Conservation (phyloP, 2,888 invertebrate species). For the Xestia ashworthii region DNA sequence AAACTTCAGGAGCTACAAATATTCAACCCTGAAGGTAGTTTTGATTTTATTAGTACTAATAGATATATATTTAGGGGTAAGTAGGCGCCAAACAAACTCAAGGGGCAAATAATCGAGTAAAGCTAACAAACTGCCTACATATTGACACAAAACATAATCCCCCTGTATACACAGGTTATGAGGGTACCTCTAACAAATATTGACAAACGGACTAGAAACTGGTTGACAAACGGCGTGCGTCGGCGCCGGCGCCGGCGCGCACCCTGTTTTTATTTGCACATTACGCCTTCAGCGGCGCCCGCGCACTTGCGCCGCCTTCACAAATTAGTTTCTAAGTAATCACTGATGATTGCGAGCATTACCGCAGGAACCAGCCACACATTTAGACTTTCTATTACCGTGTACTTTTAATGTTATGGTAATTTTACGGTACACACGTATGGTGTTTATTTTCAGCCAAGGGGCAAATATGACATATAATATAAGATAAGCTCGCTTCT, state of each 20-base stretch:
- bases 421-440: slow-evolving; percentile 13
- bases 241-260: slow-evolving; percentile 53
- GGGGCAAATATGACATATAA: slow-evolving; percentile 16
- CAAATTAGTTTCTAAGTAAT: slow-evolving; percentile 77
- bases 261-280: slow-evolving; percentile 84
- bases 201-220: slow-evolving; percentile 63
- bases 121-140: slow-evolving; percentile 13
- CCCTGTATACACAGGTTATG: slow-evolving; percentile 54
- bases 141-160: slow-evolving; percentile 45
- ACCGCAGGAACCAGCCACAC: slow-evolving; percentile 61
- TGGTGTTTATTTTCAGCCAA: slow-evolving; percentile 38
- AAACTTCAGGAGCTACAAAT: not conserved
- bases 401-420: slow-evolving; percentile 51
- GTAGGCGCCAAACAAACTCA: slow-evolving; percentile 7
- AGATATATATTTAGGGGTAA: not conserved
- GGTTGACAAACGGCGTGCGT: slow-evolving; percentile 64
- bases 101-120: slow-evolving; percentile 1
- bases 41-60: not conserved
- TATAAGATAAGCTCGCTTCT: not conserved
- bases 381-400: slow-evolving; percentile 55
- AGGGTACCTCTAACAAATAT: slow-evolving; percentile 63
- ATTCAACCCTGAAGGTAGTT: not conserved
- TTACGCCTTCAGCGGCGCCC: slow-evolving; percentile 74
- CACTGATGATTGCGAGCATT: slow-evolving; percentile 70
- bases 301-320: slow-evolving; percentile 62